Percentiles rank a stretch among this genome's conserved stretches.
Conservation (phyloP, 2,797 vertebrate genomes). For the Oceanodroma leucorhoa region DNA sequence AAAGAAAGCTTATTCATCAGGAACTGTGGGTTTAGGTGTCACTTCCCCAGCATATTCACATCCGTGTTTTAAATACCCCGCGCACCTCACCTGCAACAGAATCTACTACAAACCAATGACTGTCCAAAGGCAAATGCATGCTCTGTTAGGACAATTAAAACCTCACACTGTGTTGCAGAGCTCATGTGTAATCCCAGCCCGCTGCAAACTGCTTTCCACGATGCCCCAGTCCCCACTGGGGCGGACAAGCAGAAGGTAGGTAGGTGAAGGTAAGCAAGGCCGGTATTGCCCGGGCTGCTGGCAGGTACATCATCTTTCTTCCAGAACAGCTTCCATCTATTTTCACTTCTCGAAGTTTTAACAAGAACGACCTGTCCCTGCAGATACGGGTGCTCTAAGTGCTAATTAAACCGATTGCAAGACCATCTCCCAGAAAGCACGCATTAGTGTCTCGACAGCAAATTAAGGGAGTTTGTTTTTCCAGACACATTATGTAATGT, state of each 20-base stretch:
- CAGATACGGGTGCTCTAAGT: rapidly evolving
- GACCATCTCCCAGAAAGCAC: not conserved
- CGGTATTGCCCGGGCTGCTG: not conserved
- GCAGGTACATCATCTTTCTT: not conserved
- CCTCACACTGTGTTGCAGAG: not conserved
- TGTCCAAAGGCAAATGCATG: not conserved
- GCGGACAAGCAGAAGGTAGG: not conserved
- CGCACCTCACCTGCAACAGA: not conserved
- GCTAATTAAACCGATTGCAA: not conserved
- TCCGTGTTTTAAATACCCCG: not conserved
- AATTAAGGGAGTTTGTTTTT: not conserved
- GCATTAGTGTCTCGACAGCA: not conserved
- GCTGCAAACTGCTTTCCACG: not conserved
- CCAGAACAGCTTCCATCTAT: not conserved
- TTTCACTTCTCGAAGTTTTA: not conserved
- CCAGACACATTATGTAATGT: not conserved
- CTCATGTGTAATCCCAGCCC: not conserved
- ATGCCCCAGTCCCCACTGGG: not conserved
- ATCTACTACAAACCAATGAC: not conserved
- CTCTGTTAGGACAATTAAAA: not conserved
- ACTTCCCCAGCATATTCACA: not conserved
- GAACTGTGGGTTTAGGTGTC: not conserved
- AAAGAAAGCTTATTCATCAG: not conserved
- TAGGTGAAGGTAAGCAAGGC: not conserved
- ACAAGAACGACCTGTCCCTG: not conserved